These are phyloP conservation scores for Cassiopea xamachana DNA, from an alignment of 30 jellyfish, hydroid and myxozoan species.

Conservation along the genomic window DNA sequence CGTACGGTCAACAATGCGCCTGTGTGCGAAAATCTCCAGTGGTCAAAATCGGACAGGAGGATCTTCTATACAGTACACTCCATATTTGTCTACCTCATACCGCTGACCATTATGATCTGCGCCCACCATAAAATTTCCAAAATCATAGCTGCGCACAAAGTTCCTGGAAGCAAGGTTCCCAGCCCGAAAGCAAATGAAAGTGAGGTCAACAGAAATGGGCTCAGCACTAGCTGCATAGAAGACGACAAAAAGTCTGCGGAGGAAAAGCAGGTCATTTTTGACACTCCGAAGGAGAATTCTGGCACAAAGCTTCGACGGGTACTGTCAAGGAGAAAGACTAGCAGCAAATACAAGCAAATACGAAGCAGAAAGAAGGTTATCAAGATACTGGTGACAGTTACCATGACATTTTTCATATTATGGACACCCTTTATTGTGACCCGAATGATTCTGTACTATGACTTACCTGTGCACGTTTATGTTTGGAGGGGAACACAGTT, in stretches of 20 bases:
- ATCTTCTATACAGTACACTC: conserved; percentile 83
- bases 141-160: conserved; percentile 65
- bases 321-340: conserved; percentile 29
- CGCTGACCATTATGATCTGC: conserved; percentile 83
- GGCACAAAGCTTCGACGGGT: conserved; percentile 7
- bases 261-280: conserved; percentile 13
- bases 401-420: conserved; percentile 69
- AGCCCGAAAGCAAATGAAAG: conserved; percentile 4
- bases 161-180: conserved; percentile 34
- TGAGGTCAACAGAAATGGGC: conserved; percentile 40
- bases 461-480: conserved; percentile 53
- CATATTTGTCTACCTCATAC: conserved; percentile 72
- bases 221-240: neutral
- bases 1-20: conserved; percentile 38
- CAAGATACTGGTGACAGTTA: conserved; percentile 79
- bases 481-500: conserved; percentile 87
- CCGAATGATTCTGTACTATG: conserved; percentile 80
- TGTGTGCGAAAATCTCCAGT: conserved; percentile 75
- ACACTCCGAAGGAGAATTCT: conserved; percentile 1
- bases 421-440: conserved; percentile 94
- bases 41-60: conserved; percentile 76
- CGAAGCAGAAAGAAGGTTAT: conserved; percentile 73
- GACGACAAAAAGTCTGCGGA: neutral
- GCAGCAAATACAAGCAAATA: conserved; percentile 33
- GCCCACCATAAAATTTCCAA: conserved; percentile 81